Base-by-base conservation (phyloP, 2,113 vertebrate genomes). In the Lepidothrix coronata region DNA sequence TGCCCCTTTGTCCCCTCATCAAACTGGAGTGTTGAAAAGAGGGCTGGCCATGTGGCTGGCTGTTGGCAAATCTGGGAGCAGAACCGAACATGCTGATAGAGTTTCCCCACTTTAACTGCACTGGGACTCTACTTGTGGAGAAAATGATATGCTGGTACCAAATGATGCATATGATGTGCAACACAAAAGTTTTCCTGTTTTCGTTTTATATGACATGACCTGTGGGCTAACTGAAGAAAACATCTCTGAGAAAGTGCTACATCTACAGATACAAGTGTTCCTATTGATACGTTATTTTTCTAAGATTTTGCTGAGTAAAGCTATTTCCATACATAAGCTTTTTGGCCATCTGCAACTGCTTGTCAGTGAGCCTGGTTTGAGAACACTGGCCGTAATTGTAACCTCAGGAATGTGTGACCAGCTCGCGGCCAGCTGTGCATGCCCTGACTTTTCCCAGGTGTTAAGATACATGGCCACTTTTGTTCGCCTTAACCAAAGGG, bases 371-470 rank as follows among this genome's bases (percentile, higher is more conserved):
- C 88, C 94, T 96, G 96, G 62, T 96, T 97, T 93, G 97, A 97
- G 98, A 98, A 98, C 98, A 98, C 98, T 98, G 97, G 96, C 98
- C 93, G 98, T 99, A 98, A 99, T 98, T 98, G 98, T 98, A 98
- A 97, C 97, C 97, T 98, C 97, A 98, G 98, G 98, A 98, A 99
- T 99, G 98, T 98, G 98, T 98, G 98, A 98, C 97, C 96, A 98
- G 98, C 98, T 98, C 97, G 97, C 97, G 77, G 96, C 98, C 97
- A 97, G 97, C 98, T 98, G 98, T 97, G 98, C 96, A 70, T 95
- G 96, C 95, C 96, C 95, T 97, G 96, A 96, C 97, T 98, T 97
- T 97, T 98, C 97, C 98, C 97, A 98, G 98, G 98, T 98, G 98
- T 98, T 98, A 98, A 97, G 95, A 98, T 97, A 98, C 96, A 95